Evolutionary conservation across 2,888 invertebrate genomes (phyloP), one percentile per base, ranked within the genome.

Genomic region (Erebia epiphron): DNA sequence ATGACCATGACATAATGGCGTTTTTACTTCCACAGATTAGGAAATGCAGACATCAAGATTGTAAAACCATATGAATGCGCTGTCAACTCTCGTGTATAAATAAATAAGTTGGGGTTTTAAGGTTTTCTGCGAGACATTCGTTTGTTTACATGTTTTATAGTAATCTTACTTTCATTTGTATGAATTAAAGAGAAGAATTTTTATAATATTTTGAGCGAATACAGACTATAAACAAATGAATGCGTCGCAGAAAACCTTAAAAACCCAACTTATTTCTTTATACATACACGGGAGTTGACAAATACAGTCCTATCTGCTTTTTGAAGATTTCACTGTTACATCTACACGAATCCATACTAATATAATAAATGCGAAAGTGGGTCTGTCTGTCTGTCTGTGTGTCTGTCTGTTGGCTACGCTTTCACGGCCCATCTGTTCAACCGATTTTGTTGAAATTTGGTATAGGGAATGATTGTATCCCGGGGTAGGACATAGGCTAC

Each of bases 11-110:
- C 83, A 83, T 84, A 86, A 86, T 82, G 84, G 83, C 79, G 74
- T 76, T 75, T 83, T 85, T 89, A 79, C 77, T 79, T 63, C 80
- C 80, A 83, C 76, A 82, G 83, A 86, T 86, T 85, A 79, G 76
- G 67, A 75, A 78, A 80, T 76, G 82, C 90, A 90, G 92, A 91
- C 92, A 91, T 92, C 91, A 89, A 88, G 90, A 87, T 86, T 81
- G 79, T 77, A 81, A 80, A 84, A 81, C 81, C 84, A 87, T 89
- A 88, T 88, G 81, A 82, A 86, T 87, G 87, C 84, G 77, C 85
- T 89, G 88, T 89, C 89, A 86, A 84, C 88, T 90, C 84, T 88
- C 75, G 88, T 86, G 82, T 85, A 77, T 43, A 65, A 80, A 80
- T 71, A 58, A 67, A 67, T 71, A 78, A 78, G 73, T 83, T 78